Conservation (phyloP, 2,888 invertebrate genomes). For the Drosophila nr. perissopoda region DNA sequence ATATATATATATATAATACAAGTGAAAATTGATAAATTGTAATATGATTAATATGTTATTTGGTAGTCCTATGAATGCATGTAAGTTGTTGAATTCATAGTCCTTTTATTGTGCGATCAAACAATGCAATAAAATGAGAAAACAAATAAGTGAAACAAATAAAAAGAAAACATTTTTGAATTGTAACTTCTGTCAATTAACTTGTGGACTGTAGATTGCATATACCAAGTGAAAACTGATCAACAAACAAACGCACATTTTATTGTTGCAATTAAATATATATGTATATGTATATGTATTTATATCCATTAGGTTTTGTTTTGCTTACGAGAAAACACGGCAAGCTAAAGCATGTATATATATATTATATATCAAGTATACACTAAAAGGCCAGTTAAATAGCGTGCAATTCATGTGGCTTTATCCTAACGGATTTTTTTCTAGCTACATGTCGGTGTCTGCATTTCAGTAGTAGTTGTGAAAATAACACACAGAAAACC, state of each 20-base stretch:
- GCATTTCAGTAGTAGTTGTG: slow-evolving; percentile 37
- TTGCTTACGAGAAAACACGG: slow-evolving; percentile 30
- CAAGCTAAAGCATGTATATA: slow-evolving; percentile 23
- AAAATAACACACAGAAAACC: slow-evolving; percentile 20
- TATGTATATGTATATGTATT: slow-evolving; percentile 19
- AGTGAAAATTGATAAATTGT: slow-evolving; percentile 10
- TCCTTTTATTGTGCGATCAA: slow-evolving; percentile 60
- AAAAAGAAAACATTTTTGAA: slow-evolving; percentile 63
- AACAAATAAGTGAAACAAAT: neutral
- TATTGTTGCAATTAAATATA: slow-evolving; percentile 27
- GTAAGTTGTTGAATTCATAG: slow-evolving; percentile 63
- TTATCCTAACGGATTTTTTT: slow-evolving; percentile 35
- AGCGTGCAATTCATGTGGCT: slow-evolving; percentile 33
- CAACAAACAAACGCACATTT: slow-evolving; percentile 39
- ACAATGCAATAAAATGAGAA: slow-evolving; percentile 13
- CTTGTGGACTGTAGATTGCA: slow-evolving; percentile 84
- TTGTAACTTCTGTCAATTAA: slow-evolving; percentile 86
- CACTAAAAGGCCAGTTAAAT: slow-evolving; percentile 36
- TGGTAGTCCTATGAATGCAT: slow-evolving; percentile 41
- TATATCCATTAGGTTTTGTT: slow-evolving; percentile 36
- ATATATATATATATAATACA: slow-evolving; percentile 12
- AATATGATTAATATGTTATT: slow-evolving; percentile 38
- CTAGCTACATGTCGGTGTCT: slow-evolving; percentile 51
- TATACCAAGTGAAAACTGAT: slow-evolving; percentile 66
- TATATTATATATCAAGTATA: slow-evolving; percentile 30